phyloP scores from a whole-genome alignment of 2,797 vertebrate species.

The Microtus obscurus region DNA sequence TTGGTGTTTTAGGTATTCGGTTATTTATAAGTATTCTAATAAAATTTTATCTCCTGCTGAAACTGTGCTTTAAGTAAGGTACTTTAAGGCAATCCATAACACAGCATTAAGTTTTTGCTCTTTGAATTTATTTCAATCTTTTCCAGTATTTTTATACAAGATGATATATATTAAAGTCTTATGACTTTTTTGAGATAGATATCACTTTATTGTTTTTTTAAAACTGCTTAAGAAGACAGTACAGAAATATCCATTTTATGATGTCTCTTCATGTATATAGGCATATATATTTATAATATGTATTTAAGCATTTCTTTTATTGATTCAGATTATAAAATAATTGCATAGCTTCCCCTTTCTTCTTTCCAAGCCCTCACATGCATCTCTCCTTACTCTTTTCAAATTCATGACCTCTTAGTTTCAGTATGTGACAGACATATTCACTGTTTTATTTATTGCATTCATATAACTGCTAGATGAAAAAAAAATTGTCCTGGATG shows the following conservation, averaged over 20 bases:
- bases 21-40: slow-evolving; percentile 9
- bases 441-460: not conserved
- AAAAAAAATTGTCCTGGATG: not conserved
- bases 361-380: not conserved
- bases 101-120: not conserved
- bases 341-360: not conserved
- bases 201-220: not conserved
- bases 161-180: not conserved
- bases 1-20: not conserved
- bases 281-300: not conserved
- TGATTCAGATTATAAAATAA: not conserved
- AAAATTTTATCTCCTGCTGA: slow-evolving; percentile 34
- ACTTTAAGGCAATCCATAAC: not conserved
- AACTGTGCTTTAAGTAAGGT: not conserved
- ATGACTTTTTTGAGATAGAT: not conserved
- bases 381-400: not conserved
- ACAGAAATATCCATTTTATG: not conserved
- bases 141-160: not conserved
- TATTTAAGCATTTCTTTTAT: not conserved
- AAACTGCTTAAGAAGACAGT: slow-evolving; percentile 16
- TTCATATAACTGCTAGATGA: not conserved
- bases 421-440: not conserved
- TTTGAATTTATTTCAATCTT: not conserved
- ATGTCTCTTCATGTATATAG: not conserved
- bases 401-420: not conserved